Percentiles rank a stretch among this genome's conserved stretches.
phyloP scores from a whole-genome alignment of 2,888 invertebrate genomes.

The Saturnia pavonia region DNA sequence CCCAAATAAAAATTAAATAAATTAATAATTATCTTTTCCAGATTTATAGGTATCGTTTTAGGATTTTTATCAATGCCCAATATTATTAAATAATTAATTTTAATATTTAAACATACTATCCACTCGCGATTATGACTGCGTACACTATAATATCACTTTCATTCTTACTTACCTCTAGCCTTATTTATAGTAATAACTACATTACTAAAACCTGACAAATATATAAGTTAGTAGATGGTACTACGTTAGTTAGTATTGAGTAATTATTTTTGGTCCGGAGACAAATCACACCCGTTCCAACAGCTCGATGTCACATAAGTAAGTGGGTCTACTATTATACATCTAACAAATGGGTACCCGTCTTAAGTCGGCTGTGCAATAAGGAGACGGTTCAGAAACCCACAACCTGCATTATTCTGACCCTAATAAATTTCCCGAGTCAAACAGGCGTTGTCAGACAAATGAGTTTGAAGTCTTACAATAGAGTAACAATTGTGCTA shows the following conservation, averaged over 20 bases:
- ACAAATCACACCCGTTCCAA: constrained; percentile 68
- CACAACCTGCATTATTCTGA: constrained; percentile 78
- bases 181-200: not conserved
- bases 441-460: constrained; percentile 75
- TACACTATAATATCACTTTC: too few species aligned
- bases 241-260: constrained; percentile 27
- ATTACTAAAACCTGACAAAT: not conserved
- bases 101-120: too few species aligned
- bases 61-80: too few species aligned
- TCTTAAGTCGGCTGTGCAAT: constrained; percentile 71
- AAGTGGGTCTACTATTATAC: constrained; percentile 78
- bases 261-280: constrained; percentile 57
- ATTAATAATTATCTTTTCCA: too few species aligned
- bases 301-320: constrained; percentile 62
- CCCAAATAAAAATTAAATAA: too few species aligned
- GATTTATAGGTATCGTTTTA: too few species aligned
- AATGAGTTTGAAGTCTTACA: constrained; percentile 62
- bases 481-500: constrained; percentile 27
- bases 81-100: too few species aligned
- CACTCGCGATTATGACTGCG: too few species aligned
- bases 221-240: constrained; percentile 40
- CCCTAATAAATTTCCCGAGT: constrained; percentile 79
- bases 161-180: too few species aligned
- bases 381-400: constrained; percentile 74
- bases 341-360: constrained; percentile 74